A percentile compares a stretch with the other conserved stretches of the same genome.
Conservation (phyloP, 2,113 vertebrate species). For the Gobiocypris rarus region DNA sequence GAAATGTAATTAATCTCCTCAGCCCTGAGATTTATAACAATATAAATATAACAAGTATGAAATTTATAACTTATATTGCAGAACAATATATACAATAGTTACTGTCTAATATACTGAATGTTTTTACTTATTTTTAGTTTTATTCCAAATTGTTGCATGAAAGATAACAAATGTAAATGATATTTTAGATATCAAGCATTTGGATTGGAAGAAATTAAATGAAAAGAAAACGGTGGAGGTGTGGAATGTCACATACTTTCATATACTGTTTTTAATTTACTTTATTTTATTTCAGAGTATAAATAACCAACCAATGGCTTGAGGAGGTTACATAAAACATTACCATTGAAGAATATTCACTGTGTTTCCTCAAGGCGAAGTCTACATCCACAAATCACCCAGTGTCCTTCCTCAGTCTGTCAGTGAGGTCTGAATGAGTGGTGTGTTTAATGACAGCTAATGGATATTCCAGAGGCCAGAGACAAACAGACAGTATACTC, state of each 20-base stretch:
- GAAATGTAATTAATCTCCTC: neutral
- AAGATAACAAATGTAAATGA: neutral
- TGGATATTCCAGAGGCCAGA: conserved; percentile 55
- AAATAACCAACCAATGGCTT: neutral
- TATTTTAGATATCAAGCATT: neutral
- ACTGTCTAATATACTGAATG: too few species aligned
- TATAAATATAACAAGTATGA: too few species aligned
- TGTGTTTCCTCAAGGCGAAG: conserved; percentile 4
- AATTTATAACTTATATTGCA: too few species aligned
- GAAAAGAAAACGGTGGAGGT: neutral
- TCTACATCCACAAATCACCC: conserved; percentile 26
- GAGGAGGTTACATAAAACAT: neutral
- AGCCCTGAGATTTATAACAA: neutral
- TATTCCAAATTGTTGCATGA: neutral
- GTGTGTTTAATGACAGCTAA: conserved; percentile 56
- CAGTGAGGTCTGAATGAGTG: conserved; percentile 42
- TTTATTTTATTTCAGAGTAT: neutral
- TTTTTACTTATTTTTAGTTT: neutral
- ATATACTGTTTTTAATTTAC: neutral
- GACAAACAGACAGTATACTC: conserved; percentile 52
- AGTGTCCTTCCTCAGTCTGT: conserved; percentile 41
- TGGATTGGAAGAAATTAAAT: neutral
- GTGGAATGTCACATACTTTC: neutral
- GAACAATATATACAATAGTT: too few species aligned
- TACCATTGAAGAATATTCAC: neutral